Evolutionary conservation across 2,113 vertebrate genomes (phyloP).

Genomic region (Chionis minor): DNA sequence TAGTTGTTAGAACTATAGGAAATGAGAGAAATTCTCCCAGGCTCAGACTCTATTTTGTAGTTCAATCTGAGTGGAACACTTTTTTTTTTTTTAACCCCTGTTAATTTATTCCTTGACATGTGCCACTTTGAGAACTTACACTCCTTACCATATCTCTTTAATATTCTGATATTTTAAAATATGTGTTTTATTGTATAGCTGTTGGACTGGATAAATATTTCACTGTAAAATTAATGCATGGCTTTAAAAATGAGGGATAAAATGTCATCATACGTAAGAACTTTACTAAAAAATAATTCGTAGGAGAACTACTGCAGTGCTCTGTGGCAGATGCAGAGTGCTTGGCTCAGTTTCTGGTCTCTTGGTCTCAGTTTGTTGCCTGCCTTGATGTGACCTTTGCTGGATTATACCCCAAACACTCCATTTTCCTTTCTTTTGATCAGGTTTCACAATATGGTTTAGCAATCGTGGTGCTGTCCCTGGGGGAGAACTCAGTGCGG

Average conservation of each 20-base stretch:
- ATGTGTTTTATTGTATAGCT: background rate
- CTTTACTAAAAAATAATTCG: background rate
- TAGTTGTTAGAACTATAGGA: background rate
- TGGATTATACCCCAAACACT: background rate
- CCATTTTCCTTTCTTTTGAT: background rate
- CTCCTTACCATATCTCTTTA: background rate
- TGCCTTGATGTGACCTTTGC: background rate
- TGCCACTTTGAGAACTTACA: background rate
- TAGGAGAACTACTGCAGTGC: background rate
- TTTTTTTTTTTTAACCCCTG: background rate
- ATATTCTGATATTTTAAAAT: background rate
- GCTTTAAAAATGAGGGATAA: background rate
- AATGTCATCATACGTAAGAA: background rate
- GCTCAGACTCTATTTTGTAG: background rate
- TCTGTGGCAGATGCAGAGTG: background rate
- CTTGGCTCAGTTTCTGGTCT: background rate
- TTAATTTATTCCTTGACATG: slow-evolving; percentile 5
- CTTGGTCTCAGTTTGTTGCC: background rate
- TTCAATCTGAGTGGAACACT: background rate
- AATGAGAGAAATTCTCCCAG: background rate
- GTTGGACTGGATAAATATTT: background rate
- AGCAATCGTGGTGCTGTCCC: background rate
- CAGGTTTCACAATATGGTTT: background rate
- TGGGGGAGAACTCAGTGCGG: background rate
- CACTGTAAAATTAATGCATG: background rate